phyloP scores from a whole-genome alignment of 1,140 invertebrate genomes.

The Chironomus tepperi region DNA sequence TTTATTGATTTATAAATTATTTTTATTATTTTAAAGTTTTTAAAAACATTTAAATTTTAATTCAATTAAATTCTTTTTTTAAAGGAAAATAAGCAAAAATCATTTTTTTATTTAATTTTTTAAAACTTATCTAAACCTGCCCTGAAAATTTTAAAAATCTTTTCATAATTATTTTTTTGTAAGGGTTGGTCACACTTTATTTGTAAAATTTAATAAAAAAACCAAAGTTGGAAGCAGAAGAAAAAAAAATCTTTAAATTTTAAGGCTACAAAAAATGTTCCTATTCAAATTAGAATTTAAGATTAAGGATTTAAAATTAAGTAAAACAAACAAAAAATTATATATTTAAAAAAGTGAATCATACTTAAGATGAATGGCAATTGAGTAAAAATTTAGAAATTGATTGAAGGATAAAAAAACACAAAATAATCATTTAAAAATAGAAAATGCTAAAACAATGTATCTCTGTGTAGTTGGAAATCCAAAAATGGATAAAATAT shows the following conservation, averaged over 20 bases:
- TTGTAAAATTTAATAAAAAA: too few species aligned
- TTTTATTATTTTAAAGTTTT: too few species aligned
- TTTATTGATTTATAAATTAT: too few species aligned
- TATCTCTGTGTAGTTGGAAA: constrained; percentile 7
- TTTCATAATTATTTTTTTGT: too few species aligned
- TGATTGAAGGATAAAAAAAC: not conserved
- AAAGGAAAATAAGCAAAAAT: too few species aligned
- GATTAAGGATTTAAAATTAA: constrained; percentile 14
- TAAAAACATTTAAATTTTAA: too few species aligned
- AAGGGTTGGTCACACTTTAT: too few species aligned
- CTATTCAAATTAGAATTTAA: not conserved
- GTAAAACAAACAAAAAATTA: not conserved
- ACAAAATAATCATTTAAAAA: not conserved
- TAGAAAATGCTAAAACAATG: not conserved
- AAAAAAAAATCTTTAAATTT: not conserved
- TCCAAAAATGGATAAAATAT: not conserved
- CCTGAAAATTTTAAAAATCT: too few species aligned
- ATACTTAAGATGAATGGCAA: not conserved
- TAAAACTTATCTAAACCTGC: too few species aligned
- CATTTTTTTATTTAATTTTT: too few species aligned
- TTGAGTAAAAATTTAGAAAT: not conserved
- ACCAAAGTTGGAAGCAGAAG: not conserved
- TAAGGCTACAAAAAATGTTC: constrained; percentile 12
- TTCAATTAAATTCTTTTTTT: too few species aligned
- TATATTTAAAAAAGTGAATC: constrained; percentile 9